A percentile compares a stretch with the other conserved stretches of the same genome.
Evolutionary conservation across 2,888 invertebrate genomes (phyloP).

Genomic region (Caenorhabditis sp.): DNA sequence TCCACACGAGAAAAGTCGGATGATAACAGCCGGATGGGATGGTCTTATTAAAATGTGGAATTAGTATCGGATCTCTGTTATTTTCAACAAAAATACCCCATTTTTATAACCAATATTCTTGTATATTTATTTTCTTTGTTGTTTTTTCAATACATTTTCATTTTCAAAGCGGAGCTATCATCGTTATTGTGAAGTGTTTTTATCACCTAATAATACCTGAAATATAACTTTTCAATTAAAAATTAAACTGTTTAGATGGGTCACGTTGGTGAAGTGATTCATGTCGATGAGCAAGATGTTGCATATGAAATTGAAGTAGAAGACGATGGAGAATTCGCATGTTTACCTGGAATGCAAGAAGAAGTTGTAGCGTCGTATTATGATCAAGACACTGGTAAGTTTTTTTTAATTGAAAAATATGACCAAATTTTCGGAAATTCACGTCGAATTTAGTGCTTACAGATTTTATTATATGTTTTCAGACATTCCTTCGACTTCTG

Average conservation of each 20-base stretch:
- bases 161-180: not conserved
- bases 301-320: constrained; percentile 38
- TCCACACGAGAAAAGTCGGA: constrained; percentile 95
- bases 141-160: not conserved
- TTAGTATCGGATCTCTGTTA: constrained; percentile 73
- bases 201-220: not conserved
- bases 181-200: constrained; percentile 4
- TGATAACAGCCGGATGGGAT: constrained; percentile 99
- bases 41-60: constrained; percentile 98
- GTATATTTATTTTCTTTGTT: not conserved
- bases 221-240: not conserved
- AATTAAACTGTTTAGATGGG: not conserved
- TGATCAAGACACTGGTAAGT: too few relatives aligned
- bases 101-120: too few relatives aligned
- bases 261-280: constrained; percentile 8
- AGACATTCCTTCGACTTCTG: constrained; percentile 2
- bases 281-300: constrained; percentile 26
- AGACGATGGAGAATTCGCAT: not conserved
- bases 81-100: too few relatives aligned
- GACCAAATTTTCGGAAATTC: not conserved
- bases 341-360: too few relatives aligned
- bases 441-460: too few relatives aligned
- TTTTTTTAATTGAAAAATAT: not conserved
- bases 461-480: constrained; percentile 7
- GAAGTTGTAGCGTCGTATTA: too few relatives aligned